phyloP scores from a whole-genome alignment of 1,140 invertebrate species.

The Drosophila obscura region DNA sequence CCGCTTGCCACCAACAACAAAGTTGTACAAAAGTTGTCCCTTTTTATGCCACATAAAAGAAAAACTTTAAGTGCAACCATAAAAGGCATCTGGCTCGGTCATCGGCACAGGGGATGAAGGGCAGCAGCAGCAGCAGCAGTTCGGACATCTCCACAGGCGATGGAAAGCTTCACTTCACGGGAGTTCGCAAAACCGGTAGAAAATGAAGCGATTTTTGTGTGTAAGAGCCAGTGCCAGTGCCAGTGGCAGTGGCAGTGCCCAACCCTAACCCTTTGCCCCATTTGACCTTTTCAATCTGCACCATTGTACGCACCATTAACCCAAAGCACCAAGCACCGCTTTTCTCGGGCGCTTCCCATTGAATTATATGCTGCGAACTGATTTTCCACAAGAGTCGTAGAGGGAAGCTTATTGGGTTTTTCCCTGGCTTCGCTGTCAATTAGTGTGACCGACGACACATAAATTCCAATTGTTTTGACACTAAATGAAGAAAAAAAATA shows the following conservation, averaged over 20 bases:
- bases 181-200: conserved; percentile 10
- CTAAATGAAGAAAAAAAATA: conserved; percentile 40
- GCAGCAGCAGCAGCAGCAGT: too few relatives aligned
- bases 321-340: conserved; percentile 15
- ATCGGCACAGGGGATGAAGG: not conserved
- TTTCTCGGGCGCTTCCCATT: conserved; percentile 15
- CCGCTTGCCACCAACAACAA: conserved; percentile 38
- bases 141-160: conserved; percentile 1
- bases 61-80: conserved; percentile 40
- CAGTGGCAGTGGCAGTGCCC: not conserved
- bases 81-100: conserved; percentile 18
- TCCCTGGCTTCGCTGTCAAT: conserved; percentile 39
- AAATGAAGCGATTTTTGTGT: not conserved
- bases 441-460: conserved; percentile 37
- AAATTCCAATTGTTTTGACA: conserved; percentile 59
- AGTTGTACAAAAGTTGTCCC: conserved; percentile 36
- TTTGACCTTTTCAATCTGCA: conserved; percentile 51
- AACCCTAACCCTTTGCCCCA: conserved; percentile 40
- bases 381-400: conserved; percentile 11
- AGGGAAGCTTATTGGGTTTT: conserved; percentile 25
- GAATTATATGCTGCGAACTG: conserved; percentile 34
- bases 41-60: conserved; percentile 46
- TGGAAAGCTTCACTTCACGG: not conserved
- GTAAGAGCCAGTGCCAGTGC: too few relatives aligned
- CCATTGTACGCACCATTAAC: conserved; percentile 41